Evolutionary conservation across 2,888 invertebrate genomes (phyloP), one percentile per base, ranked within the genome.

Genomic region (Neoscelio sp.): DNA sequence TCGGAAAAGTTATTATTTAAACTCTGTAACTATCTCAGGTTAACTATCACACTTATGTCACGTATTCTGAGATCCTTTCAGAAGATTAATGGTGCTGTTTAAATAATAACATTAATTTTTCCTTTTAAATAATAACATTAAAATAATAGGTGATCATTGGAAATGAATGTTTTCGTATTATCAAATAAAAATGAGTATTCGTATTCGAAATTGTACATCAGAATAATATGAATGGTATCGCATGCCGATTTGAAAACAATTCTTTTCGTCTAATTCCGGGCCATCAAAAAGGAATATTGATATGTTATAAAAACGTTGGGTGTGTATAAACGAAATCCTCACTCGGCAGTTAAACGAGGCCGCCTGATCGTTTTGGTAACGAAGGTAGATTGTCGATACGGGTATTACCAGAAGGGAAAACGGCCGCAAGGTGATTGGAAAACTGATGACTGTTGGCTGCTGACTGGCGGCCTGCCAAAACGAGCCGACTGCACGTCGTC

Each of bases 391-490:
- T 40, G 67, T 62, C 78, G 74, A 73, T 74, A 74, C 68, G 67
- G 56, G 64, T 62, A 78, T 67, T 62, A 67, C 17, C 48, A 50
- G 56, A 68, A 68, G 46, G 38, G 70, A 74, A 74, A 74, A 54
- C 79, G 58, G 50, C 78, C 74, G 68, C 74, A 52, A 78, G 70
- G 70, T 71, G 65, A 79, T 78, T 74, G 64, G 58, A 79, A 75
- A 75, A 79, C 79, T 71, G 65, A 68, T 78, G 78, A 78, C 52
- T 74, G 74, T 50, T 78, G 60, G 78, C 46, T 56, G 68, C 28
- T 74, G 71, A 75, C 46, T 79, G 75, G 79, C 74, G 74, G 42
- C 52, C 46, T 71, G 79, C 75, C 79, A 75, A 52, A 38, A 33
- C 64, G 38, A 13, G 44, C 64, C 33, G 54, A 44, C 23, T 26